Evolutionary conservation across 2,888 invertebrate species (phyloP).

Genomic region (Phrixothrix hirtus): DNA sequence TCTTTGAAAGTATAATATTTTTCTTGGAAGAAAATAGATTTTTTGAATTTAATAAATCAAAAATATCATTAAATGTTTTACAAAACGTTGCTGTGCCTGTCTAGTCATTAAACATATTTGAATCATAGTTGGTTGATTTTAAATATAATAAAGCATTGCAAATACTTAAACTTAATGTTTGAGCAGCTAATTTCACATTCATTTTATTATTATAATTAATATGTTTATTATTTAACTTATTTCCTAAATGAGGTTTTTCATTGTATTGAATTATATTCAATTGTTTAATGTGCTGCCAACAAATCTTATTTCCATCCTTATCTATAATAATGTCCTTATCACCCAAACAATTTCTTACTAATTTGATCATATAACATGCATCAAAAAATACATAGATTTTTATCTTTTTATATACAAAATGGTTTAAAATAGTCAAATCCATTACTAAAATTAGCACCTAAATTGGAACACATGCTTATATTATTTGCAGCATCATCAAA

Average conservation of each 20-base stretch:
- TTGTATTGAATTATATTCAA: slow-evolving; percentile 34
- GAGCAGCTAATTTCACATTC: slow-evolving; percentile 38
- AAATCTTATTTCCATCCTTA: slow-evolving; percentile 19
- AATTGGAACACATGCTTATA: slow-evolving; percentile 27
- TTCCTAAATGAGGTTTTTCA: slow-evolving; percentile 35
- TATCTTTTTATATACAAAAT: slow-evolving; percentile 9
- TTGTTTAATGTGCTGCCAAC: slow-evolving; percentile 34
- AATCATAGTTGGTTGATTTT: slow-evolving; percentile 12
- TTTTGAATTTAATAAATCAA: too few species aligned
- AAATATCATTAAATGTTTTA: too few species aligned
- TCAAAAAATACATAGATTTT: slow-evolving; percentile 15
- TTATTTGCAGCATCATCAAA: slow-evolving; percentile 42
- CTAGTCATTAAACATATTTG: slow-evolving; percentile 21
- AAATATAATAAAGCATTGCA: slow-evolving; percentile 31
- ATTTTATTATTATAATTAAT: slow-evolving; percentile 34
- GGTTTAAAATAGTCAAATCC: slow-evolving; percentile 20
- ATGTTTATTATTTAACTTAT: slow-evolving; percentile 32
- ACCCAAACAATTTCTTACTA: slow-evolving; percentile 21
- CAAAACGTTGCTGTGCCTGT: too few species aligned
- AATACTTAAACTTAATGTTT: slow-evolving; percentile 37
- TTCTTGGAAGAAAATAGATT: too few species aligned
- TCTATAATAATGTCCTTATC: slow-evolving; percentile 19
- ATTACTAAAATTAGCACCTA: too few species aligned
- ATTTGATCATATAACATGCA: slow-evolving; percentile 24
- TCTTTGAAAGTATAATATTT: too few species aligned